Evolutionary conservation across 2,113 vertebrate species (phyloP).

Genomic region (Scytalopus superciliaris): DNA sequence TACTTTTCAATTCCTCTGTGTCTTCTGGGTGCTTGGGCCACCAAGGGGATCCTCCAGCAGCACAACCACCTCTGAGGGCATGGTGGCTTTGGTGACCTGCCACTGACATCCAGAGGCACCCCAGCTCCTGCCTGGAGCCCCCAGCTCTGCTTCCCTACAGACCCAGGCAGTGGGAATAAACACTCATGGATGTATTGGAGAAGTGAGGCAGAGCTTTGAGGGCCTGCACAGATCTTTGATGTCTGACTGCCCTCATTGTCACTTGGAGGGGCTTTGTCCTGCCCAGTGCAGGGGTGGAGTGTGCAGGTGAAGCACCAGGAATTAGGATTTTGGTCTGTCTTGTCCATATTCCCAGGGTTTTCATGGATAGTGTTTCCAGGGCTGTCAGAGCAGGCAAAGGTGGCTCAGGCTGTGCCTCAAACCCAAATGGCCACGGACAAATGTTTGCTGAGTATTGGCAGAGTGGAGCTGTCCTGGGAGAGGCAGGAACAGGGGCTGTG

Average conservation of each 20-base stretch:
- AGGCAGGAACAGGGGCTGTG: not conserved
- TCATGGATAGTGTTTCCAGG: too few species aligned
- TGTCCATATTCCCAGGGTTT: not conserved
- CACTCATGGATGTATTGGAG: not conserved
- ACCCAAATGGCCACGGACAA: not conserved
- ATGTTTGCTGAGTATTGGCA: not conserved
- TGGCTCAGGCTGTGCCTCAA: not conserved
- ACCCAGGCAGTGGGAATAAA: not conserved
- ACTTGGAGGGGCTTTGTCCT: too few species aligned
- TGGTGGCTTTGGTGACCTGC: not conserved
- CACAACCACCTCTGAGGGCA: not conserved
- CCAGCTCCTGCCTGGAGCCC: not conserved
- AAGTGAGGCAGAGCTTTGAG: not conserved
- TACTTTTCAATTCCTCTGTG: not conserved
- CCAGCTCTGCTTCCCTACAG: not conserved
- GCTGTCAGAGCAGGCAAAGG: not conserved
- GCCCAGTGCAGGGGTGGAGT: not conserved
- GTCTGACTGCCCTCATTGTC: rapidly evolving
- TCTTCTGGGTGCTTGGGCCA: not conserved
- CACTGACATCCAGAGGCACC: too few species aligned
- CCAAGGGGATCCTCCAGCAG: not conserved
- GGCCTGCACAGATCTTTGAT: rapidly evolving
- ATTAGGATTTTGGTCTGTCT: not conserved
- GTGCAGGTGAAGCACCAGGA: rapidly evolving
- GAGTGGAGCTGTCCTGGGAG: not conserved